Conservation (phyloP, 2,797 vertebrate species). For the Meriones psammophilus region DNA sequence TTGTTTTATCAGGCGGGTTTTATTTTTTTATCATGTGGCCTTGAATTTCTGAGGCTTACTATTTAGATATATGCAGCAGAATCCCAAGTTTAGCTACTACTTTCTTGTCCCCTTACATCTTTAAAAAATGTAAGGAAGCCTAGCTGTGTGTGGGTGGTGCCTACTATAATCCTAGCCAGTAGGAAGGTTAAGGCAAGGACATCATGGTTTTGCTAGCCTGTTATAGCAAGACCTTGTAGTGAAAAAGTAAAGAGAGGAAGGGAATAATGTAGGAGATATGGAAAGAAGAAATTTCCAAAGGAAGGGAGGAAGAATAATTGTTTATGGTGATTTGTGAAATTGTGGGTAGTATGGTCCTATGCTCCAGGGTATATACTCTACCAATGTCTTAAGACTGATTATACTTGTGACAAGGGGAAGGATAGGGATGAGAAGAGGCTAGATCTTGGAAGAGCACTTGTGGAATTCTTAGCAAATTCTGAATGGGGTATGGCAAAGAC, state of each 20-base stretch:
- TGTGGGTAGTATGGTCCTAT: not conserved
- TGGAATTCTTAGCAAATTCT: constrained; percentile 17
- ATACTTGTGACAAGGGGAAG: not conserved
- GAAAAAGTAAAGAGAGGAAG: not conserved
- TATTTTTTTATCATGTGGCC: not conserved
- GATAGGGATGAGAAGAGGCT: not conserved
- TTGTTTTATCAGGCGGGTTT: constrained; percentile 15
- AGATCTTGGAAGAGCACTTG: not conserved
- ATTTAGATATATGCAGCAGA: not conserved
- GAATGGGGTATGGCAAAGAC: not conserved
- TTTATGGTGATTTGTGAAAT: not conserved
- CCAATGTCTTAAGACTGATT: not conserved
- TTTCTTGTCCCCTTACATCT: not conserved
- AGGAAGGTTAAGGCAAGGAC: not conserved
- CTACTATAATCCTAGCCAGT: not conserved
- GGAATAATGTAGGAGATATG: not conserved
- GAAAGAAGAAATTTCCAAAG: not conserved
- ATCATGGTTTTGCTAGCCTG: not conserved
- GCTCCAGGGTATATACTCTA: not conserved
- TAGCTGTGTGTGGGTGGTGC: not conserved
- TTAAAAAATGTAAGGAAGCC: not conserved
- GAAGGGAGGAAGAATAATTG: not conserved
- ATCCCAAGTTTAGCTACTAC: not conserved
- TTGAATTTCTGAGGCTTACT: constrained; percentile 43
- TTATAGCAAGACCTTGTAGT: not conserved